Evolutionary conservation across 1,140 invertebrate species (phyloP), one percentile per base, ranked within the genome.

Genomic region (Pseudomyrmex flavicornis): DNA sequence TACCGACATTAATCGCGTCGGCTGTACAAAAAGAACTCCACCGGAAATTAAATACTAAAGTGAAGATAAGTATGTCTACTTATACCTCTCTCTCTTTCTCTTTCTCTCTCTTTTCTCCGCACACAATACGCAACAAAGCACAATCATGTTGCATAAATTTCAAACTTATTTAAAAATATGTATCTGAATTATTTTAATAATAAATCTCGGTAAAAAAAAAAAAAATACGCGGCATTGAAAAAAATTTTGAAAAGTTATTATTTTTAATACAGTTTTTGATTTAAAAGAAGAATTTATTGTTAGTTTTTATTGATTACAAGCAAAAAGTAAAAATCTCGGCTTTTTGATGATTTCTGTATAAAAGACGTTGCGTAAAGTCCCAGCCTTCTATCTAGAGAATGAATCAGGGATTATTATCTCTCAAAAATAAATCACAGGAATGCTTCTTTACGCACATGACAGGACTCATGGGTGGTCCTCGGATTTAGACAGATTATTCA

Each of bases 401-500:
- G n/a, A 69, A 77, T 77, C 9, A 20, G 15, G 22, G 68, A 72
- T 22, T 58, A 61, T 79, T 59, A 79, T 59, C 22, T 50, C 20
- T 79, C 13, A 35, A 70, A 61, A 70, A 80, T 80, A 80, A 80
- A 80, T 80, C 76, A 80, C 46, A 15, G 8, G 20, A 13, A 48
- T 35, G 8, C 52, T 61, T 68, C 54, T 80, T 72, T 61, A 26
- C 66, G 17, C 48, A 35, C 44, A 15, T 17, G 66, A 48, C 66
- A 59, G 76, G 61, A 70, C 44, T 59, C 48, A 48, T 82, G 80
- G 80, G 80, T 82, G 69, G 80, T 76, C 72, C 50, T 76, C 26
- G 70, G 61, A 54, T 76, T 72, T 82, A 82, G 72, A 83, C 75
- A 66, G 83, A 86, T 86, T 84, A 80, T 80, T 86, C 70, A 69